Evolutionary conservation across 2,797 vertebrate species (phyloP).

Genomic region (Hydrophis major): DNA sequence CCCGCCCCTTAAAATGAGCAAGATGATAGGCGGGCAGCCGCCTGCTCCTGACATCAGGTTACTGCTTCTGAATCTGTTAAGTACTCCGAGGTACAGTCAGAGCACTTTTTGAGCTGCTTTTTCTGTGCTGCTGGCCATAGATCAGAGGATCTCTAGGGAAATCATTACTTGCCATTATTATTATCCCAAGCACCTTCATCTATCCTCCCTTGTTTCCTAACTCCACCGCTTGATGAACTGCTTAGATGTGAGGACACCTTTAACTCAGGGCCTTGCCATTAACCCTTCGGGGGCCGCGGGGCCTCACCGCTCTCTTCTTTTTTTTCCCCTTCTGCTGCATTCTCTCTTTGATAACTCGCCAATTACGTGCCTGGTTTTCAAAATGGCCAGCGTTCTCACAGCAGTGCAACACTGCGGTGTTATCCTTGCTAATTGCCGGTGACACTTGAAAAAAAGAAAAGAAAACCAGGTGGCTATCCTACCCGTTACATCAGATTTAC

Average conservation of each 20-base stretch:
- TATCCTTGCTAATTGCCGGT: conserved; percentile 39
- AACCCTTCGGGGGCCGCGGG: conserved; percentile 73
- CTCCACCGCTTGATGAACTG: conserved; percentile 88
- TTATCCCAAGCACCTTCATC: conserved; percentile 90
- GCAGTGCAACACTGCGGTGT: background rate
- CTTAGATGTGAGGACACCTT: conserved; percentile 73
- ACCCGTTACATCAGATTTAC: background rate
- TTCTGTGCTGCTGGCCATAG: conserved; percentile 89
- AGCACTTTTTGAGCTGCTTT: conserved; percentile 78
- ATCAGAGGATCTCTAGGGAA: conserved; percentile 93
- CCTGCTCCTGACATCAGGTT: conserved; percentile 72
- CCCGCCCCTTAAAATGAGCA: conserved; percentile 67
- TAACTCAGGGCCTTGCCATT: conserved; percentile 78
- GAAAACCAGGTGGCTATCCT: too few relatives aligned
- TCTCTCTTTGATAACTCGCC: conserved; percentile 22
- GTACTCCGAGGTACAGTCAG: conserved; percentile 87
- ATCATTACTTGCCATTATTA: conserved; percentile 97
- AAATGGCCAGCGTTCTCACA: conserved; percentile 11
- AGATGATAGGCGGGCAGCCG: conserved; percentile 63
- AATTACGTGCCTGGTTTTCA: conserved; percentile 46
- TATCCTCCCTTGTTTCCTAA: conserved; percentile 86
- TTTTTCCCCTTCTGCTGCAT: background rate
- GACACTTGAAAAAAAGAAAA: background rate
- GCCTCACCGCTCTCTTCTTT: background rate
- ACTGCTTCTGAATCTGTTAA: conserved; percentile 78